Evolutionary conservation across 1,140 invertebrate species (phyloP).

Genomic region (Dreissena polymorpha): DNA sequence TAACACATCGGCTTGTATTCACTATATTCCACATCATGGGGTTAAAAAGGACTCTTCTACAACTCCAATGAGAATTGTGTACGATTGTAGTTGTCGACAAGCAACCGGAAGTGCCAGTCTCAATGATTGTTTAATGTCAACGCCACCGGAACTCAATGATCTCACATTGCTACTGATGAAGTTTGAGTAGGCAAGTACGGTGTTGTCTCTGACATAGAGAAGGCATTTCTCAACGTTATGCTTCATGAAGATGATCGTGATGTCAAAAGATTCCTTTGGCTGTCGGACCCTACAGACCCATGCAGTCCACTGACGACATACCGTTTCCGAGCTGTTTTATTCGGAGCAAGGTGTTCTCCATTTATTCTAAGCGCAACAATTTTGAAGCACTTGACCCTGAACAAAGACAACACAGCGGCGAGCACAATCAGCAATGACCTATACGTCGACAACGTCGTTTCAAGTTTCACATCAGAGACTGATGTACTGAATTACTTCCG

Average conservation of each 20-base stretch:
- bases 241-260: constrained; percentile 20
- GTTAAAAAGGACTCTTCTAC: constrained; percentile 55
- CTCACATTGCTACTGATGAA: constrained; percentile 7
- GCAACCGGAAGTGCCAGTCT: constrained; percentile 1
- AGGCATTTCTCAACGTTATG: constrained; percentile 12
- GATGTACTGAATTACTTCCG: constrained; percentile 19
- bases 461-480: constrained; percentile 11
- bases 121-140: constrained; percentile 15
- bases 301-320: neutral
- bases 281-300: neutral
- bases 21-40: constrained; percentile 45
- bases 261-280: constrained; percentile 58
- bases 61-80: constrained; percentile 55
- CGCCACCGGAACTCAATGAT: constrained; percentile 8
- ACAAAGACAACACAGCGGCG: neutral
- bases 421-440: constrained; percentile 7
- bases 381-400: constrained; percentile 1
- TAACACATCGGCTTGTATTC: neutral
- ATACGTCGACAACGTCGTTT: too few species aligned
- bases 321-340: constrained; percentile 6
- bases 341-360: constrained; percentile 13
- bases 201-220: constrained; percentile 17
- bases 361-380: constrained; percentile 13
- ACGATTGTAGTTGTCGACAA: constrained; percentile 45
- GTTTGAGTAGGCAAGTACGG: neutral